A percentile compares a stretch with the other conserved stretches of the same genome.
These are phyloP conservation scores for Incurvaria masculella DNA, from an alignment of 2,888 invertebrate species.

Conservation along the genomic window DNA sequence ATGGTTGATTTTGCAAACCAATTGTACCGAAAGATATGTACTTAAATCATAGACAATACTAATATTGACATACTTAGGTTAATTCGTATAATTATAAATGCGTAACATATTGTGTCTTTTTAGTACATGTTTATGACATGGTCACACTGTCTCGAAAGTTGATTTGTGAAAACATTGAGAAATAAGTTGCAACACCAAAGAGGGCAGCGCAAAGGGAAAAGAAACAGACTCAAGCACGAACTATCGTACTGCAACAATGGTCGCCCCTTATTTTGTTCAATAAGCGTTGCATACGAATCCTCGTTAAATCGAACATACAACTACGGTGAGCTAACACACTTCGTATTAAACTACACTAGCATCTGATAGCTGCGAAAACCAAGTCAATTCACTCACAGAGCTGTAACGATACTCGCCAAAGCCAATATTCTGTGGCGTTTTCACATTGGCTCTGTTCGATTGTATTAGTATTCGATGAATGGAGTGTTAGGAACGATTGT, in stretches of 20 bases:
- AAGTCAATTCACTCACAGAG: neutral
- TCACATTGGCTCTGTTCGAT: constrained; percentile 24
- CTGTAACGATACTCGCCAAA: constrained; percentile 16
- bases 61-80: constrained; percentile 33
- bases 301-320: constrained; percentile 31
- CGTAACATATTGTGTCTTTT: constrained; percentile 18
- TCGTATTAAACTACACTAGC: constrained; percentile 11
- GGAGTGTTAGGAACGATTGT: constrained; percentile 24
- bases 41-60: constrained; percentile 27
- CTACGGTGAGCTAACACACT: constrained; percentile 31
- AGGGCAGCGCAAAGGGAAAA: constrained; percentile 15
- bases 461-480: constrained; percentile 26
- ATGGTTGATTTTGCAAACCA: neutral
- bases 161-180: constrained; percentile 25
- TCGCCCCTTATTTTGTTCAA: constrained; percentile 51
- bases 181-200: constrained; percentile 20
- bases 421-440: constrained; percentile 19
- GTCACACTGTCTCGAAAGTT: constrained; percentile 42
- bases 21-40: constrained; percentile 38
- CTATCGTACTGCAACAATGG: constrained; percentile 51
- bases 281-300: constrained; percentile 54
- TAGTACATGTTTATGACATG: constrained; percentile 25
- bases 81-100: constrained; percentile 34
- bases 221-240: constrained; percentile 48
- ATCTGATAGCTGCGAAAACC: constrained; percentile 1